phyloP scores from a whole-genome alignment of 2,797 vertebrate genomes.

The Synaphobranchus kaupii region DNA sequence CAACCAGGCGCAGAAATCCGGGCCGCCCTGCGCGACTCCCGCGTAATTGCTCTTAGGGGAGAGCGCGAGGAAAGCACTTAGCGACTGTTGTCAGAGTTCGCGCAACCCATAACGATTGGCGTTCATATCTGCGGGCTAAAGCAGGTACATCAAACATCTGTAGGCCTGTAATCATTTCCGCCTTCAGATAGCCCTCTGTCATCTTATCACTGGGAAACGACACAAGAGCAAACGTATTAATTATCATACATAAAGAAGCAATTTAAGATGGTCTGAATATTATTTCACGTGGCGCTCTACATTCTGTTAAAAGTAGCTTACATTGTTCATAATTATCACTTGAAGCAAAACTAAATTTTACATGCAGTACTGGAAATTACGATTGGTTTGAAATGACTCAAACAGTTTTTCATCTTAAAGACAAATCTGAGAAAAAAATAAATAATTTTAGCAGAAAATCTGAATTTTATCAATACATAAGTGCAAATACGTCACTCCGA shows the following conservation, averaged over 20 bases:
- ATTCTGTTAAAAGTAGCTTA: neutral
- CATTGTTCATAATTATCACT: neutral
- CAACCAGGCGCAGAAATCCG: conserved; percentile 64
- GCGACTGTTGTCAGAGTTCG: conserved; percentile 9
- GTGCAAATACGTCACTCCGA: neutral
- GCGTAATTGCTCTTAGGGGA: conserved; percentile 37
- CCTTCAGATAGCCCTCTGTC: neutral
- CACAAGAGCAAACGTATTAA: neutral
- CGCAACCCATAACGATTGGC: neutral
- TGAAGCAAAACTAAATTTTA: neutral
- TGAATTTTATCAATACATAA: neutral
- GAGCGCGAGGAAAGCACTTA: neutral
- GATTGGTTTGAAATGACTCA: neutral
- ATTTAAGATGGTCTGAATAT: neutral
- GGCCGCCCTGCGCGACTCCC: conserved; percentile 36
- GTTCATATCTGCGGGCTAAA: neutral
- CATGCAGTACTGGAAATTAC: neutral
- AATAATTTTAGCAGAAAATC: neutral
- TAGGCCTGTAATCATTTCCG: neutral
- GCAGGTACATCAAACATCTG: neutral
- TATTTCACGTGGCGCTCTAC: neutral
- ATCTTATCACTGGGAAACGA: neutral
- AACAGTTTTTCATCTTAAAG: neutral
- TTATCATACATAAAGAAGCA: neutral
- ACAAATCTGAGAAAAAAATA: neutral